Evolutionary conservation across 1,140 invertebrate genomes (phyloP).

Genomic region (Dendroctonus ponderosae): DNA sequence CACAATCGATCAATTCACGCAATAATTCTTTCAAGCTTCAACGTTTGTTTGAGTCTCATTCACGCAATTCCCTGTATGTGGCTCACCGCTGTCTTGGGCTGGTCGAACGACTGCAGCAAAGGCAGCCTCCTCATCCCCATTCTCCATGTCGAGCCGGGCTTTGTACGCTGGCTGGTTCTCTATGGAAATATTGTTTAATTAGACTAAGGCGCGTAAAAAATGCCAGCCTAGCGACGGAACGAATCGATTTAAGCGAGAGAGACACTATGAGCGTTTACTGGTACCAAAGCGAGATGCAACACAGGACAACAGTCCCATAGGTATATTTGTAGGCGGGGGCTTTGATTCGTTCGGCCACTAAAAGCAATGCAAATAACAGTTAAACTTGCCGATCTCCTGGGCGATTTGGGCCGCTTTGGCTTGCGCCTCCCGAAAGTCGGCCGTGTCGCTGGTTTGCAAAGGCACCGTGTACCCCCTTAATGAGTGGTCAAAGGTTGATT

Average conservation of each 20-base stretch:
- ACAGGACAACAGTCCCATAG: no score
- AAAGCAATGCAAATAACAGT: background rate
- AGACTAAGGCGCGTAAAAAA: background rate
- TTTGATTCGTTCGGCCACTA: no score
- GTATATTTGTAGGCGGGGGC: no score
- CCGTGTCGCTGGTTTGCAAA: conserved; percentile 78
- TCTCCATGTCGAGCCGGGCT: conserved; percentile 80
- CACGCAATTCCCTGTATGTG: background rate
- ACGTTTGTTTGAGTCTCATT: background rate
- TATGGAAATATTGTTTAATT: conserved; percentile 3
- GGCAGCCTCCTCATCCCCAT: conserved; percentile 86
- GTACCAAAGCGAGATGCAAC: no score
- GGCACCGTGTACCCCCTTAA: conserved; percentile 89
- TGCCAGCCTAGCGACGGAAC: background rate
- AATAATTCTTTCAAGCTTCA: background rate
- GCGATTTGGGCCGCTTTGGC: conserved; percentile 84
- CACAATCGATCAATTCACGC: background rate
- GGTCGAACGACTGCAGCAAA: conserved; percentile 72
- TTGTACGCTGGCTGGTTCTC: conserved; percentile 79
- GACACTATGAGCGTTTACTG: no score
- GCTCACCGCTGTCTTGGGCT: conserved; percentile 23
- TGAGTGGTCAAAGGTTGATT: conserved; percentile 70
- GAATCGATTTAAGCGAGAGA: background rate
- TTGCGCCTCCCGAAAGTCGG: conserved; percentile 80
- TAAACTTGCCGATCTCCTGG: conserved; percentile 65